phyloP scores from a whole-genome alignment of 2,797 vertebrate species.

The Potorous gilbertii region DNA sequence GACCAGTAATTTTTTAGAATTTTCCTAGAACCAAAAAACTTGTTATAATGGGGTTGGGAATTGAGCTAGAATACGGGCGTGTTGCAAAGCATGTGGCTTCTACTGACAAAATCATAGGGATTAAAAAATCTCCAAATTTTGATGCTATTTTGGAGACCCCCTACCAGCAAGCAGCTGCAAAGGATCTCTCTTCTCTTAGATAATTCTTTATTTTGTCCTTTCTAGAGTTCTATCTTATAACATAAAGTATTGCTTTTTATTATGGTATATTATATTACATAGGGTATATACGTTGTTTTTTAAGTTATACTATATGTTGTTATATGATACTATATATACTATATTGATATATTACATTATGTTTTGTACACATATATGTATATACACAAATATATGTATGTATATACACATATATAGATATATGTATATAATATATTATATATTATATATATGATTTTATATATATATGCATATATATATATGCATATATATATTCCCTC shows the following conservation, averaged over 20 bases:
- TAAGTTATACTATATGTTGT: background rate
- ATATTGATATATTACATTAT: background rate
- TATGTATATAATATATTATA: no score
- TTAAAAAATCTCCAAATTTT: background rate
- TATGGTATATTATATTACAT: background rate
- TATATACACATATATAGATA: no score
- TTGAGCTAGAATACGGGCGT: background rate
- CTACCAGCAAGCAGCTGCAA: background rate
- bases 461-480: no score
- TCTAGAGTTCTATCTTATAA: background rate
- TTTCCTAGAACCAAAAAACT: background rate
- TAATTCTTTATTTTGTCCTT: background rate
- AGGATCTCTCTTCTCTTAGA: background rate
- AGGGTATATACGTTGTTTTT: background rate
- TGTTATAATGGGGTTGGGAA: background rate
- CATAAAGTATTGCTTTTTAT: background rate
- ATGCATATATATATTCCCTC: background rate
- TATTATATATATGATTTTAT: no score
- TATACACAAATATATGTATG: no score
- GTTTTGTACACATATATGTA: no score
- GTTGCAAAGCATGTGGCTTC: background rate
- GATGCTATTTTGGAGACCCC: rapidly evolving
- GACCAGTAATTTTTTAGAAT: background rate
- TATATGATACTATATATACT: background rate
- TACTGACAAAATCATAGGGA: background rate